Percentiles rank a stretch among this genome's conserved stretches.
Conservation (phyloP, 2,797 vertebrate genomes). For the Cetoscarus ocellatus region DNA sequence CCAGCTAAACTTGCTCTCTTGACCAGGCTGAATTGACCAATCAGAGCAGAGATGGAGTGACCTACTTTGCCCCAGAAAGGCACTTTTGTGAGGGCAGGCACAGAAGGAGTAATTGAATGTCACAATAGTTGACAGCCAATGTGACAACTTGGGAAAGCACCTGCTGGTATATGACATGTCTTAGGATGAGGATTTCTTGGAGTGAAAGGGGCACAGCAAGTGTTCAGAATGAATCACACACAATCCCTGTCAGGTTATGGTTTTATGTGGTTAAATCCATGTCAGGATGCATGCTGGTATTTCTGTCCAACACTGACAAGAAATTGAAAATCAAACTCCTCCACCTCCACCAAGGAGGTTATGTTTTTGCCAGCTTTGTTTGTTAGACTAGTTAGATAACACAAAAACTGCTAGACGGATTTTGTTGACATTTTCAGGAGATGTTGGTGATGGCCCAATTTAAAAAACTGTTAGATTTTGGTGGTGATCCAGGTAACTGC, state of each 20-base stretch:
- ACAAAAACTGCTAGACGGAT: too few species aligned
- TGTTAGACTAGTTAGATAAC: too few species aligned
- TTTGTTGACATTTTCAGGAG: too few species aligned
- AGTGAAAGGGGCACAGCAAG: slow-evolving; percentile 28
- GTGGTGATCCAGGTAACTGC: too few species aligned
- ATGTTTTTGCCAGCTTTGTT: too few species aligned
- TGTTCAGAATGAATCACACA: slow-evolving; percentile 38
- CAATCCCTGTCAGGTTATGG: slow-evolving; percentile 28
- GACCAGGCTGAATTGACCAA: slow-evolving; percentile 58
- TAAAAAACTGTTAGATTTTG: too few species aligned
- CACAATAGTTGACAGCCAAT: slow-evolving; percentile 64
- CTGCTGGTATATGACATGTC: slow-evolving; percentile 49
- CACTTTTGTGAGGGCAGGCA: slow-evolving; percentile 55
- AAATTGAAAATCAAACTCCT: not conserved
- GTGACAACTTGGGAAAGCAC: slow-evolving; percentile 66
- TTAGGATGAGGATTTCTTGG: slow-evolving; percentile 51
- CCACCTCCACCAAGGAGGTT: too few species aligned
- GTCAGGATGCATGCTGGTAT: slow-evolving; percentile 7
- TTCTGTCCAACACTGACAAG: not conserved
- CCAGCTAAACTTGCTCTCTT: slow-evolving; percentile 40
- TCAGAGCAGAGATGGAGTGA: slow-evolving; percentile 49
- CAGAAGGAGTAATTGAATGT: slow-evolving; percentile 75
- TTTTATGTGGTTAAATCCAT: slow-evolving; percentile 6
- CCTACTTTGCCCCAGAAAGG: slow-evolving; percentile 44
- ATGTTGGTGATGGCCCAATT: too few species aligned